Evolutionary conservation across 2,113 vertebrate genomes (phyloP), one percentile per base, ranked within the genome.

Genomic region (Myxocyprinus asiaticus): DNA sequence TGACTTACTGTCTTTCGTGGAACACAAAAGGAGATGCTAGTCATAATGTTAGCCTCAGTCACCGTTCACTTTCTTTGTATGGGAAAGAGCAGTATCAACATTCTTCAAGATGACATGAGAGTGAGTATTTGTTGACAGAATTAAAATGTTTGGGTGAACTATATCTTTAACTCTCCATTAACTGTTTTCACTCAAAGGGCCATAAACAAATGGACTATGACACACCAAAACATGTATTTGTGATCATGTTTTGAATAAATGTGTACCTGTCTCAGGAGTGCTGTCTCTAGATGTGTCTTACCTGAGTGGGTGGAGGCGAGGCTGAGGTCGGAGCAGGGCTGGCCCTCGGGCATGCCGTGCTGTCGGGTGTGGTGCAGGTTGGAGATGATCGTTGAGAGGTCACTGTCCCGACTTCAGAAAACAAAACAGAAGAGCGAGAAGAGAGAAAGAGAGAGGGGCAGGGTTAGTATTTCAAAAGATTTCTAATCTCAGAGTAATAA

Each of bases 321-420:
- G 91, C 91, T 94, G 93, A 95, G 93, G 79, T 97, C 95, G 17
- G 95, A 94, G 86, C 92, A 94, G 87, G 93, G 93, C 90, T 95
- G 96, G 87, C 88, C 93, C 90, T 99, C 97, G 33, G 97, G 96
- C 96, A 98, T 96, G 82, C 94, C 95, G 94, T 96, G 96, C 87
- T 95, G 97, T 85, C 95, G 94, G 87, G 92, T 96, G 90, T 95
- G 95, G 82, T 96, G 96, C 85, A 98, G 92, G 84, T 91, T 98
- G 92, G 96, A 96, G 91, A 98, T 94, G 92, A 99, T 96, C 86
- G 94, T 93, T 83, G 96, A 95, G n/a, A 98, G 95, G 88, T 95
- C 94, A 88, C 91, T 93, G 92, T 98, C 96, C 77, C 95, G 96
- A 93, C 97, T 99, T 92, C 43, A 77, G 88, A 44, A 79, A 79